These are phyloP conservation scores for Drosophila gunungcola DNA, from an alignment of 1,140 invertebrate species.

Conservation along the genomic window DNA sequence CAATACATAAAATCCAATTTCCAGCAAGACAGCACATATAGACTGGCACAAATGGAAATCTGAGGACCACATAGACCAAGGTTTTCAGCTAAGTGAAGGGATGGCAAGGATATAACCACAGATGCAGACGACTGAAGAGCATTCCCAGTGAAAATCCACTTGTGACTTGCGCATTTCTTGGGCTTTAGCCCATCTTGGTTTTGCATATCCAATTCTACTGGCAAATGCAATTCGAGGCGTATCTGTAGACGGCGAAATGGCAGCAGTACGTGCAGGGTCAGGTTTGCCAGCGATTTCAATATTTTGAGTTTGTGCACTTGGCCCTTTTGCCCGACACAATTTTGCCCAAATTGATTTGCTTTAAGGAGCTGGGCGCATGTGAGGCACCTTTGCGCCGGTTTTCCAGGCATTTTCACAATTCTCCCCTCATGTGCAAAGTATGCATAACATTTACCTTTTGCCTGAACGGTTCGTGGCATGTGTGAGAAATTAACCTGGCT, in stretches of 20 bases:
- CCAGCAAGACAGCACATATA: constrained; percentile 10
- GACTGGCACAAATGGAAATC: constrained; percentile 32
- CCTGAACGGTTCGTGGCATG: constrained; percentile 18
- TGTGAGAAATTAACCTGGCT: constrained; percentile 45
- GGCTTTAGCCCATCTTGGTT: constrained; percentile 24
- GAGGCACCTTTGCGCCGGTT: constrained; percentile 23
- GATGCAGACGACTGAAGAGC: constrained; percentile 43
- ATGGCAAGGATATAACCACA: constrained; percentile 35
- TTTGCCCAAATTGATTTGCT: constrained; percentile 58
- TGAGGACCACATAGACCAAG: constrained; percentile 4
- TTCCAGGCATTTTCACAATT: constrained; percentile 53
- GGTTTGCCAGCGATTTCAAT: constrained; percentile 35
- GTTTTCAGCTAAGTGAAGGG: not conserved
- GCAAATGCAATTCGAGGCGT: constrained; percentile 13
- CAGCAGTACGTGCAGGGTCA: constrained; percentile 33
- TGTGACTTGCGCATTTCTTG: constrained; percentile 60
- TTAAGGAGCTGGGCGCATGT: not conserved
- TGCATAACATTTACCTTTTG: constrained; percentile 35
- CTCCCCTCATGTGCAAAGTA: constrained; percentile 42
- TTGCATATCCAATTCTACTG: constrained; percentile 46
- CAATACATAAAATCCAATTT: constrained; percentile 68
- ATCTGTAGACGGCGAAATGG: constrained; percentile 23
- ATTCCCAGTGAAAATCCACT: constrained; percentile 69
- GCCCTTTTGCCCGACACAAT: constrained; percentile 3
- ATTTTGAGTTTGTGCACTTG: constrained; percentile 14